Conservation (phyloP, 2,113 vertebrate genomes). For the Plecturocebus donacophilus region DNA sequence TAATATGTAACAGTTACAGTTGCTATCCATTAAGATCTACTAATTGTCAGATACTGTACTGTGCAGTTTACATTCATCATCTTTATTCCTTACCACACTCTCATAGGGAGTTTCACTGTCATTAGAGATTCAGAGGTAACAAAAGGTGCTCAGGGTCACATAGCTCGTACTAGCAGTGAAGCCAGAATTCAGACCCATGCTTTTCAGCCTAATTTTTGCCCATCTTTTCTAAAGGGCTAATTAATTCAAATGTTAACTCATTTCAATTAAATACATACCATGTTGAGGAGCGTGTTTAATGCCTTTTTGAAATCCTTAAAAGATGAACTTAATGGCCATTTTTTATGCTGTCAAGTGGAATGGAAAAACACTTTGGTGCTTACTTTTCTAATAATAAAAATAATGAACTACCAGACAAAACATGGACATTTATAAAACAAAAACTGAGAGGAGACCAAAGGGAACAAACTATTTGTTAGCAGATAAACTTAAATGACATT, state of each 20-base stretch:
- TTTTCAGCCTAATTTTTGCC: neutral
- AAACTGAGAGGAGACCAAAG: neutral
- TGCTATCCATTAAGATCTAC: neutral
- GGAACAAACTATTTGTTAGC: neutral
- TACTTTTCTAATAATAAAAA: constrained; percentile 34
- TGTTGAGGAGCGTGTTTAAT: neutral
- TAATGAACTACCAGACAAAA: neutral
- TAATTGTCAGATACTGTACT: neutral
- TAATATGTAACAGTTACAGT: neutral
- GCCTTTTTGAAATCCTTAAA: neutral
- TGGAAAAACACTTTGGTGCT: constrained; percentile 17
- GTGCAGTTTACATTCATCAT: neutral
- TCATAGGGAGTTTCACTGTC: neutral
- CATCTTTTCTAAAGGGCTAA: neutral
- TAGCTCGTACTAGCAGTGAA: neutral
- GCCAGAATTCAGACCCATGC: neutral
- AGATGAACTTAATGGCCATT: neutral
- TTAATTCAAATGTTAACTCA: neutral
- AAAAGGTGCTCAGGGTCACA: neutral
- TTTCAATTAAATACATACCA: neutral
- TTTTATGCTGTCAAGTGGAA: neutral
- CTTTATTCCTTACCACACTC: neutral
- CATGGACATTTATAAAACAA: neutral
- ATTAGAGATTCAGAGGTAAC: neutral
- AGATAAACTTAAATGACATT: neutral